phyloP scores from a whole-genome alignment of 2,797 vertebrate genomes.

The Tachyglossus aculeatus region DNA sequence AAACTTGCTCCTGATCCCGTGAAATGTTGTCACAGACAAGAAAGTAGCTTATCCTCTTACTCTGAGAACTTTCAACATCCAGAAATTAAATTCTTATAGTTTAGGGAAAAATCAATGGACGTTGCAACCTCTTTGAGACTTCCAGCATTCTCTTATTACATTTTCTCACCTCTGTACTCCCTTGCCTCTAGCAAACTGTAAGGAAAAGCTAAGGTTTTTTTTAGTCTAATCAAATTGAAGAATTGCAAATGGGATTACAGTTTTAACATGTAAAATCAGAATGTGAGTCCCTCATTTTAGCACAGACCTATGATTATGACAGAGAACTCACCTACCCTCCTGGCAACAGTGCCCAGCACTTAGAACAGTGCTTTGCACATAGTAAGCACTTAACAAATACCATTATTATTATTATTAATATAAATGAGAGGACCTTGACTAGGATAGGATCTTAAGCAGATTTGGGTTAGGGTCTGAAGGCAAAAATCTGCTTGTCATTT shows the following conservation, averaged over 20 bases:
- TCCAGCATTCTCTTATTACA: not conserved
- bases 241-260: too few relatives aligned
- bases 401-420: not conserved
- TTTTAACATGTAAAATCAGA: too few relatives aligned
- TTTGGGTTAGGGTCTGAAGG: slow-evolving; percentile 31
- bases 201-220: too few relatives aligned
- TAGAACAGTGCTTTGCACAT: too few relatives aligned
- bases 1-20: too few relatives aligned
- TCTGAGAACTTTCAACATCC: too few relatives aligned
- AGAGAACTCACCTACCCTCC: slow-evolving; percentile 26
- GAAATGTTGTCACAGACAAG: too few relatives aligned
- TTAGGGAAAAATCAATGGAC: too few relatives aligned
- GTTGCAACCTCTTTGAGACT: slow-evolving; percentile 7
- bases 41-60: too few relatives aligned
- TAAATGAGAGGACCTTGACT: not conserved
- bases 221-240: too few relatives aligned
- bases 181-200: not conserved
- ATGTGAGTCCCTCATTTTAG: not conserved
- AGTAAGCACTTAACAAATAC: too few relatives aligned
- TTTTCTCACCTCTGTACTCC: not conserved
- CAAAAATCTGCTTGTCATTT: slow-evolving; percentile 28
- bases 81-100: too few relatives aligned
- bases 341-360: not conserved
- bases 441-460: not conserved
- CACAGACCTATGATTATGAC: not conserved